These are phyloP conservation scores for Pagetopsis macropterus DNA, from an alignment of 2,797 vertebrate species.

Conservation along the genomic window DNA sequence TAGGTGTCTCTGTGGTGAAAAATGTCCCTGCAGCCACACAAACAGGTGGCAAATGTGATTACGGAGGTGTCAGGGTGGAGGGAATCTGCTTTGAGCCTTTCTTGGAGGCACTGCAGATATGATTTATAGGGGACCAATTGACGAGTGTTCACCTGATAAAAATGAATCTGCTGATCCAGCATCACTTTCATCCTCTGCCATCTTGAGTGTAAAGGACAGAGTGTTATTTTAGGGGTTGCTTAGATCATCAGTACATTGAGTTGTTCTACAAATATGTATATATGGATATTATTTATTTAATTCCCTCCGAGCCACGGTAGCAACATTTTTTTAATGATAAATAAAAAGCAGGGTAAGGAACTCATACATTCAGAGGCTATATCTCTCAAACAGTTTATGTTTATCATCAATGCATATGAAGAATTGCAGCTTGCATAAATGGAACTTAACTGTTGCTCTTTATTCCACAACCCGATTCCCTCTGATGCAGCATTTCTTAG, in stretches of 20 bases:
- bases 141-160: slow-evolving; percentile 49
- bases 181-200: slow-evolving; percentile 5
- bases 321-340: not conserved
- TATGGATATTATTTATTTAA: not conserved
- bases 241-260: not conserved
- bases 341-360: slow-evolving; percentile 5
- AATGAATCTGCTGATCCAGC: slow-evolving; percentile 46
- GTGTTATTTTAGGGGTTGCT: not conserved
- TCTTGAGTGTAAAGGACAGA: not conserved
- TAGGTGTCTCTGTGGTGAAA: slow-evolving; percentile 56
- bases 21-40: slow-evolving; percentile 57
- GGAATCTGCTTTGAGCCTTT: slow-evolving; percentile 59
- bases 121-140: slow-evolving; percentile 67
- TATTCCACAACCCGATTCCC: slow-evolving; percentile 49
- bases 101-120: slow-evolving; percentile 54
- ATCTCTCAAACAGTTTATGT: slow-evolving; percentile 24
- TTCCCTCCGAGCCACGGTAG: not conserved
- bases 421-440: slow-evolving; percentile 33
- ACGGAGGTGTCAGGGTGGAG: slow-evolving; percentile 59
- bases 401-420: slow-evolving; percentile 21
- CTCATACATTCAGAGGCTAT: slow-evolving; percentile 1
- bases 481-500: slow-evolving; percentile 51
- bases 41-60: slow-evolving; percentile 81
- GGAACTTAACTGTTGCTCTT: slow-evolving; percentile 43
- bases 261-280: slow-evolving; percentile 7